These are phyloP conservation scores for Cathartes aura DNA, from an alignment of 2,113 vertebrate species.

Conservation along the genomic window DNA sequence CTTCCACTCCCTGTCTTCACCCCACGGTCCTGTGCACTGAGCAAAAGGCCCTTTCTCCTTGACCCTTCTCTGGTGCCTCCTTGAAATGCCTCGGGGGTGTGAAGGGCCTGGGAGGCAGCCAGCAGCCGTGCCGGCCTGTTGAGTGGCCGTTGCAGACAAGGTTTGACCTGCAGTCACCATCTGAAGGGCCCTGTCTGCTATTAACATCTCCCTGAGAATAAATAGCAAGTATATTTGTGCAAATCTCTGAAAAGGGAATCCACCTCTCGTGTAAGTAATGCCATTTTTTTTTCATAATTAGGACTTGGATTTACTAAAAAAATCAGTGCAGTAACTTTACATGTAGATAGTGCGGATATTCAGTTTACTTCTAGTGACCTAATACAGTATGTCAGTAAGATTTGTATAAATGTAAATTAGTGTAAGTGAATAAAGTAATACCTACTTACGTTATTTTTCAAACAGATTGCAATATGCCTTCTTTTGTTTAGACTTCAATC, in stretches of 20 bases:
- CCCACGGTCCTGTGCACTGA: background rate
- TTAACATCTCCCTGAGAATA: constrained; percentile 47
- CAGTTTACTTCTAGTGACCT: constrained; percentile 65
- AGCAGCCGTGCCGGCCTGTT: background rate
- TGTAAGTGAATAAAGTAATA: constrained; percentile 81
- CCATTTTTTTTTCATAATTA: constrained; percentile 54
- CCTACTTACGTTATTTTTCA: constrained; percentile 83
- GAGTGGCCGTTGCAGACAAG: background rate
- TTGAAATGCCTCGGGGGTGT: background rate
- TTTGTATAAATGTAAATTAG: constrained; percentile 89
- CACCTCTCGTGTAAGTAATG: constrained; percentile 30
- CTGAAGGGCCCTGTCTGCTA: background rate
- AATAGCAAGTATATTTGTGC: constrained; percentile 32
- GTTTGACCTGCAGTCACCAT: background rate
- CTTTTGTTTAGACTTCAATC: constrained; percentile 75
- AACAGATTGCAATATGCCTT: constrained; percentile 76
- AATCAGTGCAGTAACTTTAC: constrained; percentile 74
- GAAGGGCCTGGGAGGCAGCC: background rate
- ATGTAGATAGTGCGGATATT: constrained; percentile 70
- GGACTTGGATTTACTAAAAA: constrained; percentile 64
- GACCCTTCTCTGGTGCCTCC: background rate
- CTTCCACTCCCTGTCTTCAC: background rate
- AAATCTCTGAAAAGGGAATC: constrained; percentile 65
- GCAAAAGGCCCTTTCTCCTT: background rate
- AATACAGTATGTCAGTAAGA: constrained; percentile 66